These are phyloP conservation scores for Brachirus orientalis DNA, from an alignment of 2,113 vertebrate species.

Conservation along the genomic window DNA sequence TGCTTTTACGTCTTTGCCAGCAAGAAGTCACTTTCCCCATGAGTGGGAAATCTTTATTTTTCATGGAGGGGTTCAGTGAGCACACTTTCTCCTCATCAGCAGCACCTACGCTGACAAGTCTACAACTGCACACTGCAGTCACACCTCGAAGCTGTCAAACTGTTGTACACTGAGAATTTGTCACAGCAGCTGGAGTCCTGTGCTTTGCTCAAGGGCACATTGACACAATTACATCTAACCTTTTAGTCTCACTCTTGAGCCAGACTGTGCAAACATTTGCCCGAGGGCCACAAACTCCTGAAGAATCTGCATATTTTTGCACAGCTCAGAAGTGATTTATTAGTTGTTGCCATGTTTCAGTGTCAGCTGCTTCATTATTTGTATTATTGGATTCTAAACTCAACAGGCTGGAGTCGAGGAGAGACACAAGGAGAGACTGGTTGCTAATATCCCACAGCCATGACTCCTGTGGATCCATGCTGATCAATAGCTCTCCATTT, in stretches of 20 bases:
- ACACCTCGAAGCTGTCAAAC: slow-evolving; percentile 56
- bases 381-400: slow-evolving; percentile 55
- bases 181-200: slow-evolving; percentile 35
- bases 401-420: slow-evolving; percentile 60
- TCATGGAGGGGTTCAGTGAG: slow-evolving; percentile 50
- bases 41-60: slow-evolving; percentile 66
- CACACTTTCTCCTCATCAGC: slow-evolving; percentile 56
- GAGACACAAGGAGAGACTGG: slow-evolving; percentile 47
- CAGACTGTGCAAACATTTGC: slow-evolving; percentile 12
- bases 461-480: slow-evolving; percentile 61
- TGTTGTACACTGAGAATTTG: slow-evolving; percentile 43
- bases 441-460: slow-evolving; percentile 51
- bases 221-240: slow-evolving; percentile 28
- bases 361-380: slow-evolving; percentile 52
- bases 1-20: slow-evolving; percentile 57
- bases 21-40: slow-evolving; percentile 42
- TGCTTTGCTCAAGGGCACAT: slow-evolving; percentile 48
- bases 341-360: slow-evolving; percentile 40
- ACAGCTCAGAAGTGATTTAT: slow-evolving; percentile 11
- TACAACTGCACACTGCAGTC: slow-evolving; percentile 50
- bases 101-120: slow-evolving; percentile 61
- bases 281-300: slow-evolving; percentile 11
- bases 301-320: slow-evolving; percentile 2
- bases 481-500: slow-evolving; percentile 82
- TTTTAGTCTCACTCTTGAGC: slow-evolving; percentile 22